phyloP scores from a whole-genome alignment of 1,140 invertebrate species.

The Brachionus rubens region DNA sequence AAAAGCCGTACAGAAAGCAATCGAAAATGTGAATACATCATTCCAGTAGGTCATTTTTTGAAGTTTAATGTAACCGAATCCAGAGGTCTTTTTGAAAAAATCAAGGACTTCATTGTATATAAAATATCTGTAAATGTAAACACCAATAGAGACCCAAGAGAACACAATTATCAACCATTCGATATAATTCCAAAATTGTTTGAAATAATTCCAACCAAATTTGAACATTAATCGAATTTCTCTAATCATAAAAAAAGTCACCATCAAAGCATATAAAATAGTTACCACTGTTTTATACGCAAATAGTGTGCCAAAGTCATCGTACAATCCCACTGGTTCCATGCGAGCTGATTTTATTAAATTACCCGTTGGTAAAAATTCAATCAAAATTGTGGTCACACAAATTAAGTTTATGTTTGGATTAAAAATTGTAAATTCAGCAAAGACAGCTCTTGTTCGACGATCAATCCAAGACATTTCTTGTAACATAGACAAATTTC shows the following conservation, averaged over 20 bases:
- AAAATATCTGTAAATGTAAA: conserved; percentile 59
- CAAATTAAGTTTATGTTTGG: conserved; percentile 64
- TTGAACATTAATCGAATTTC: conserved; percentile 54
- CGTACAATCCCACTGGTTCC: conserved; percentile 54
- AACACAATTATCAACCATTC: conserved; percentile 59
- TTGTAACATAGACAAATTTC: conserved; percentile 55
- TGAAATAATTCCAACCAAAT: conserved; percentile 54
- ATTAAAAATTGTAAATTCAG: conserved; percentile 66
- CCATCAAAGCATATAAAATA: conserved; percentile 58
- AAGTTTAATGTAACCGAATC: conserved; percentile 63
- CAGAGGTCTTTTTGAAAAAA: conserved; percentile 60
- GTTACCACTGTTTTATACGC: conserved; percentile 57
- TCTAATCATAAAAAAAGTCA: conserved; percentile 62
- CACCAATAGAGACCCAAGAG: conserved; percentile 56
- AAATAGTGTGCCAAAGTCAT: conserved; percentile 56
- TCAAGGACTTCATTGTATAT: conserved; percentile 54
- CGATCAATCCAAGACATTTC: conserved; percentile 63
- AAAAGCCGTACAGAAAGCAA: conserved; percentile 63
- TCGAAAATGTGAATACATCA: conserved; percentile 61
- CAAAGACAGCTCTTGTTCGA: conserved; percentile 64
- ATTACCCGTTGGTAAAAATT: conserved; percentile 63
- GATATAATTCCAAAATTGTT: conserved; percentile 61
- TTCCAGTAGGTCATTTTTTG: conserved; percentile 62
- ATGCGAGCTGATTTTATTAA: conserved; percentile 62
- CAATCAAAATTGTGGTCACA: conserved; percentile 61